Evolutionary conservation across 2,113 vertebrate species (phyloP).

Genomic region (Pterocles orientalis): DNA sequence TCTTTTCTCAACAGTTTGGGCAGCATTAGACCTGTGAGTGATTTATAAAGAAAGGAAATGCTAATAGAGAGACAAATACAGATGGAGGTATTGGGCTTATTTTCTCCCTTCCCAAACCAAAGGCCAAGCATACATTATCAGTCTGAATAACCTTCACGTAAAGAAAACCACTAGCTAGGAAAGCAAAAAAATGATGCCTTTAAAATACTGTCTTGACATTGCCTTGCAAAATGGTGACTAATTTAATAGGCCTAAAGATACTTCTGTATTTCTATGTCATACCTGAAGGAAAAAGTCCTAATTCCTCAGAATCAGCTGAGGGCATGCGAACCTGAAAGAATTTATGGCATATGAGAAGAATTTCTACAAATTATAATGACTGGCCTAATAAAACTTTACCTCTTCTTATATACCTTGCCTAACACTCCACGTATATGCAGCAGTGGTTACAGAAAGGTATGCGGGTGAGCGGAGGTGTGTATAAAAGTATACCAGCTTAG

Average conservation of each 20-base stretch:
- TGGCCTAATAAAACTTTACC: background rate
- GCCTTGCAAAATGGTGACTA: background rate
- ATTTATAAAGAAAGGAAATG: constrained; percentile 2
- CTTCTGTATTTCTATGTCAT: background rate
- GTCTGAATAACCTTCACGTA: background rate
- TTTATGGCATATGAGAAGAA: background rate
- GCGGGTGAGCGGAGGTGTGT: background rate
- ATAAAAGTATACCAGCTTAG: background rate
- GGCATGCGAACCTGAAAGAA: background rate
- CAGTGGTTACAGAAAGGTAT: background rate
- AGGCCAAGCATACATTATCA: background rate
- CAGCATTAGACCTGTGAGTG: background rate
- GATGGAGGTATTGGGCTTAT: background rate
- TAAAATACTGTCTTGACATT: background rate
- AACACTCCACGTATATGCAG: background rate
- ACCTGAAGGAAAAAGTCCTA: background rate
- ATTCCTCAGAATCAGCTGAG: background rate
- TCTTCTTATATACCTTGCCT: background rate
- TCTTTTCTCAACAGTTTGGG: background rate
- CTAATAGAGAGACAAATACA: background rate
- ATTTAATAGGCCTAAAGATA: background rate
- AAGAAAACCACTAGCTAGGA: background rate
- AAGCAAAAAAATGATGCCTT: background rate
- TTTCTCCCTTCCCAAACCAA: constrained; percentile 17
- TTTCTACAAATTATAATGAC: background rate